Evolutionary conservation across 2,797 vertebrate genomes (phyloP).

Genomic region (Rhinoraja longicauda): DNA sequence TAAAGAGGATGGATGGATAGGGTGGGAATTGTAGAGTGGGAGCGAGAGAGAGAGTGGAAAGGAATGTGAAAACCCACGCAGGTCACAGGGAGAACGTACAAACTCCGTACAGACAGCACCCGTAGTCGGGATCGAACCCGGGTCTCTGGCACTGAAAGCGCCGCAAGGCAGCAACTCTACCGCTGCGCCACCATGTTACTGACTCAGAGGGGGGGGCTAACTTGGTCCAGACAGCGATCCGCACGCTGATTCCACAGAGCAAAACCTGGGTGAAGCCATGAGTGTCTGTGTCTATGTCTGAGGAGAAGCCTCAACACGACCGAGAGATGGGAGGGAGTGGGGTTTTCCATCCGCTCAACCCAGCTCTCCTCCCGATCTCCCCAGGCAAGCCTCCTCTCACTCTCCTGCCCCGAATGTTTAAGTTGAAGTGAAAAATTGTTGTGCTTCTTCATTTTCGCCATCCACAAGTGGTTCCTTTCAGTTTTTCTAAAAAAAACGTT

Average conservation of each 20-base stretch:
- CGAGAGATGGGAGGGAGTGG: too few species aligned
- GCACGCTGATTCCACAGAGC: too few species aligned
- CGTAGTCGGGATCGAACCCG: too few species aligned
- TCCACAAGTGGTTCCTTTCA: conserved; percentile 20
- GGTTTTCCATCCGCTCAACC: neutral
- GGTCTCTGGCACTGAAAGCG: too few species aligned
- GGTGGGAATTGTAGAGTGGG: neutral
- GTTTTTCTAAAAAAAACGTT: neutral
- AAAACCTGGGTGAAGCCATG: too few species aligned
- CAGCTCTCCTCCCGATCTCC: too few species aligned
- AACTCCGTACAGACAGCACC: too few species aligned
- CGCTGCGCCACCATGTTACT: too few species aligned
- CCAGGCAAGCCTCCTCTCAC: conserved; percentile 21
- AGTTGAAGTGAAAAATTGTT: neutral
- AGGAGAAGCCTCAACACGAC: neutral
- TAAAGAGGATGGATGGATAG: neutral
- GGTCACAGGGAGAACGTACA: too few species aligned
- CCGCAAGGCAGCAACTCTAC: too few species aligned
- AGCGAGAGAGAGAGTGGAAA: neutral
- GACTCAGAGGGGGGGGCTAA: neutral
- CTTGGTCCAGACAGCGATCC: neutral
- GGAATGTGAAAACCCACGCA: too few species aligned
- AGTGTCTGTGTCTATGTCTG: too few species aligned
- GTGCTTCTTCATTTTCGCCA: neutral
- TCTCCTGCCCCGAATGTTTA: neutral